Conservation (phyloP, 2,797 vertebrate species). For the Oophaga sylvatica region DNA sequence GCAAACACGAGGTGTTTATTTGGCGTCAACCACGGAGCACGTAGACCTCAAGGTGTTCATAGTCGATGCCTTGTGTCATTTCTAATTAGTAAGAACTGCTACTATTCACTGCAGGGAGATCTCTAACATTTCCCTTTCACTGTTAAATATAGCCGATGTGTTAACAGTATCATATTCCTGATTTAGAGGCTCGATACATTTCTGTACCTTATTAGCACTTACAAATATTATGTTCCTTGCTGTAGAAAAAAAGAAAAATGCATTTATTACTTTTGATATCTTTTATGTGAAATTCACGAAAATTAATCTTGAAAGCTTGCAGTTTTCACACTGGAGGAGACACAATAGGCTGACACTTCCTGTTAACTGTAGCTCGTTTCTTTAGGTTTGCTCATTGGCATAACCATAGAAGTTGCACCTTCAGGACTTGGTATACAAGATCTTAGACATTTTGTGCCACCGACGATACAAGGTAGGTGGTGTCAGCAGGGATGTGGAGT, state of each 20-base stretch:
- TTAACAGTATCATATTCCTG: not conserved
- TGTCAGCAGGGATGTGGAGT: no score
- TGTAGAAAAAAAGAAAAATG: not conserved
- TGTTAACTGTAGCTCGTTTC: not conserved
- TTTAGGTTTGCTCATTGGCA: not conserved
- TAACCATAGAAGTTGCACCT: no score
- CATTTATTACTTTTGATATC: not conserved
- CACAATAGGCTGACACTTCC: not conserved
- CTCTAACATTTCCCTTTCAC: constrained; percentile 12
- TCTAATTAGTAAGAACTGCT: constrained; percentile 34
- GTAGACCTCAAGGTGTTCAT: constrained; percentile 27
- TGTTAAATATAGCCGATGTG: constrained; percentile 29
- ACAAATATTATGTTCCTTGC: not conserved
- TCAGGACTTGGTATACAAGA: no score
- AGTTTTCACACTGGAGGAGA: not conserved
- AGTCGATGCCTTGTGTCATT: constrained; percentile 38
- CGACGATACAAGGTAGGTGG: not conserved
- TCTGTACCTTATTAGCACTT: not conserved
- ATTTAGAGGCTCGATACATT: constrained; percentile 6
- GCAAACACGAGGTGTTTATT: constrained; percentile 54
- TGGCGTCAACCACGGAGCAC: constrained; percentile 33
- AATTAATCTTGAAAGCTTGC: not conserved
- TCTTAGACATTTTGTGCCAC: not conserved
- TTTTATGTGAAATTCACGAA: not conserved
- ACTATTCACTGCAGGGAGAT: constrained; percentile 12